Percentiles rank a stretch among this genome's conserved stretches.
phyloP scores from a whole-genome alignment of 2,888 invertebrate genomes.

The Drosophila nigricruria region DNA sequence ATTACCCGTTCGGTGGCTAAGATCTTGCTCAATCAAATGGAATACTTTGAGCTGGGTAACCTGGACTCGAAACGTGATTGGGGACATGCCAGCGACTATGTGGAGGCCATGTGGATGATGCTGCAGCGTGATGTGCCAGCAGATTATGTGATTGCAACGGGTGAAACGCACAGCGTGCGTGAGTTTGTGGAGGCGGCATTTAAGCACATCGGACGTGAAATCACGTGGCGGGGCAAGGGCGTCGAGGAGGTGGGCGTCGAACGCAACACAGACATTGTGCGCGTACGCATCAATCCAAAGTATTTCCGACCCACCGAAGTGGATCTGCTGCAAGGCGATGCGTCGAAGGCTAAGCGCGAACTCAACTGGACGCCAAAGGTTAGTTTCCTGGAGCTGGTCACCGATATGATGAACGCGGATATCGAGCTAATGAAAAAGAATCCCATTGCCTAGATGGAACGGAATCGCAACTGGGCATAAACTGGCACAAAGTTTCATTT shows the following conservation, averaged over 20 bases:
- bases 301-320: constrained; percentile 99
- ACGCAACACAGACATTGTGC: constrained; percentile 89
- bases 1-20: constrained; percentile 99
- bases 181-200: constrained; percentile 98
- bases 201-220: constrained; percentile 91
- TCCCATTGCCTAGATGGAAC: constrained; percentile 90
- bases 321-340: constrained; percentile 96
- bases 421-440: constrained; percentile 95
- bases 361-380: constrained; percentile 96
- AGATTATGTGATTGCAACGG: constrained; percentile 99
- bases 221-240: constrained; percentile 95
- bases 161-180: constrained; percentile 96
- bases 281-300: constrained; percentile 96
- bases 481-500: constrained; percentile 69
- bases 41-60: constrained; percentile 95
- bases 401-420: constrained; percentile 97
- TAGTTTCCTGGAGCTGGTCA: constrained; percentile 92
- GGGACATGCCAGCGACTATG: constrained; percentile 98
- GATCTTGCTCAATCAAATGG: constrained; percentile 94
- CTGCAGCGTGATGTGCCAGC: constrained; percentile 95
- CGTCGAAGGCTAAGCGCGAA: constrained; percentile 94
- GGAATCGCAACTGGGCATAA: constrained; percentile 17
- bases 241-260: constrained; percentile 91
- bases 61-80: constrained; percentile 98
- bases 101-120: constrained; percentile 99